Conservation (phyloP, 2,797 vertebrate species). For the Poliocrania exsul region DNA sequence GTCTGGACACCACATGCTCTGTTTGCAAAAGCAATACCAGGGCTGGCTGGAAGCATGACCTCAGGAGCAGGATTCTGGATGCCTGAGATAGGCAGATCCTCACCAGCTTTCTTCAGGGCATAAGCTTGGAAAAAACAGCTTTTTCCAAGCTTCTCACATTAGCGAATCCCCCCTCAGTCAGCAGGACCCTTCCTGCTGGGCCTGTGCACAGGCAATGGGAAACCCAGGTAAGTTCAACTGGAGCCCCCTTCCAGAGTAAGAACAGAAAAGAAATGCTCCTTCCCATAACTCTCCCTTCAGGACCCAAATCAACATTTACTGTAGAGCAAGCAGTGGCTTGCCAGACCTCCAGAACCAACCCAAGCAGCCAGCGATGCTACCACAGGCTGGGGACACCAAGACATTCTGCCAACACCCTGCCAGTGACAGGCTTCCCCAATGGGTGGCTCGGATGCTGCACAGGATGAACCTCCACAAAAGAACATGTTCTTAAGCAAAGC, state of each 20-base stretch:
- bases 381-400: not conserved
- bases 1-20: not conserved
- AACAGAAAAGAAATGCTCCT: not conserved
- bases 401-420: not conserved
- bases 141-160: not conserved
- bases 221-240: not conserved
- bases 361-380: fast-evolving
- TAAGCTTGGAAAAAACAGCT: not conserved
- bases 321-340: not conserved
- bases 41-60: not conserved
- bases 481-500: not conserved
- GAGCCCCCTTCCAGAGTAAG: not conserved
- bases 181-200: not conserved
- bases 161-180: not conserved
- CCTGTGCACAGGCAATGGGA: not conserved
- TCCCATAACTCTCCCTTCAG: not conserved
- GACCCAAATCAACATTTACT: not conserved
- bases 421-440: not conserved
- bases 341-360: not conserved
- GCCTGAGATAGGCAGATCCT: not conserved
- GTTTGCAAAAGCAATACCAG: not conserved
- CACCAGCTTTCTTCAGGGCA: not conserved
- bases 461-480: not conserved
- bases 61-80: not conserved
- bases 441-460: not conserved